Evolutionary conservation across 2,113 vertebrate species (phyloP), one percentile per base, ranked within the genome.

Genomic region (Microtus richardsoni): DNA sequence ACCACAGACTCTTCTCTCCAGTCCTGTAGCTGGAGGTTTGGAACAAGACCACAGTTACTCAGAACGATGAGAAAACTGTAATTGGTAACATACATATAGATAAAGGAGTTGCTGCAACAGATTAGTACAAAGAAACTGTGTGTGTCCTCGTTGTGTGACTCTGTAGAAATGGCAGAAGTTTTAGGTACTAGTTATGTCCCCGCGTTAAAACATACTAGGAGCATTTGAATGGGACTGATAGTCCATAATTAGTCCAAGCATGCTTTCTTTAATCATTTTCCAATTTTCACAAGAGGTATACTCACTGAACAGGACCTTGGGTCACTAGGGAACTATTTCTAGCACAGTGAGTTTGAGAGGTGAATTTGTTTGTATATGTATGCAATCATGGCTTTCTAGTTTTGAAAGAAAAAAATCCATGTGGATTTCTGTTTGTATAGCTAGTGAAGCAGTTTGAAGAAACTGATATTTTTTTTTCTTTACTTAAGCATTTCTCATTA

Each of bases 261-360:
- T 8, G 41, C 49, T 94, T 84, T 24, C 10, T 91, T 89, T 74
- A 82, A 89, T 70, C 87, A 77, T 88, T 93, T 95, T 94, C 26
- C 87, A 49, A 73, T 90, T 93, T 80, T 60, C 22, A 74, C 90
- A 78, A n/a, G 28, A 26, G 6, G 49, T 60, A 0, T 77, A 54
- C 2, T 85, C 10, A 44, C 3, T 75, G 52, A 77, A 22, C 41
- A 79, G 41, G 92, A 62, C 24, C 0, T 75, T 95, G 41, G 11
- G 13, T 80, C 33, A 77, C n/a, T 73, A 60, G 80, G 5, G 68
- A 73, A 75, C 88, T 94, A 41, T 11, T 92, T 60, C 30, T 93
- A 49, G 83, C 12, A 33, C 44, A 75, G 52, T 75, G 44, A 87
- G 75, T 75, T 89, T 86, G 39, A 68, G 62, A 92, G 49, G 84